These are phyloP conservation scores for Struthidea cinerea DNA, from an alignment of 2,113 vertebrate genomes.

Conservation along the genomic window DNA sequence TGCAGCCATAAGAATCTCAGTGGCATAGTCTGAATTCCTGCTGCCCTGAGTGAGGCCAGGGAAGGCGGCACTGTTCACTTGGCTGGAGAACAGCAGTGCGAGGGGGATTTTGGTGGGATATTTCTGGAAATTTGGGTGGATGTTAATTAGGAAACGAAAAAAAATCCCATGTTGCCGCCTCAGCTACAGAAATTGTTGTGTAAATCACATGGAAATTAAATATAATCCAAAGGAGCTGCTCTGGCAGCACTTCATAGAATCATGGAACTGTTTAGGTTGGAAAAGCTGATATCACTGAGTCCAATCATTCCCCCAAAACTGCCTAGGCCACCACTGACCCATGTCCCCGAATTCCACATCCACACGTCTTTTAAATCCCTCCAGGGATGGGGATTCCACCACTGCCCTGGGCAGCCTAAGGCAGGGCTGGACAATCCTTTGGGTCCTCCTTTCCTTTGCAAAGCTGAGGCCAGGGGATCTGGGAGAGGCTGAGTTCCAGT, in stretches of 20 bases:
- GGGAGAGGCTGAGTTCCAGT: neutral
- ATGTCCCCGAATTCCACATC: neutral
- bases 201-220: neutral
- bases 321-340: neutral
- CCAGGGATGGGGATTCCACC: neutral
- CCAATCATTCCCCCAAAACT: neutral
- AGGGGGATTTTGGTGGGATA: neutral
- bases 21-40: constrained; percentile 8
- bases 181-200: neutral
- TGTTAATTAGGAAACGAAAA: neutral
- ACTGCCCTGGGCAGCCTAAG: neutral
- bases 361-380: neutral
- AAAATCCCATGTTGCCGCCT: rapidly evolving
- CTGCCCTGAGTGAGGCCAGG: neutral
- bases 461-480: neutral
- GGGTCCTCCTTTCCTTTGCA: neutral
- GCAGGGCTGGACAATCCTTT: neutral
- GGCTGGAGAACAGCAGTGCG: neutral
- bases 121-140: neutral
- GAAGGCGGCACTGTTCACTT: neutral
- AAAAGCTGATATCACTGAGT: neutral
- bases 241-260: neutral
- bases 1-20: neutral
- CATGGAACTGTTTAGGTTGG: rapidly evolving
- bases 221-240: neutral